Evolutionary conservation across 1,140 invertebrate genomes (phyloP).

Genomic region (Riptortus pedestris): DNA sequence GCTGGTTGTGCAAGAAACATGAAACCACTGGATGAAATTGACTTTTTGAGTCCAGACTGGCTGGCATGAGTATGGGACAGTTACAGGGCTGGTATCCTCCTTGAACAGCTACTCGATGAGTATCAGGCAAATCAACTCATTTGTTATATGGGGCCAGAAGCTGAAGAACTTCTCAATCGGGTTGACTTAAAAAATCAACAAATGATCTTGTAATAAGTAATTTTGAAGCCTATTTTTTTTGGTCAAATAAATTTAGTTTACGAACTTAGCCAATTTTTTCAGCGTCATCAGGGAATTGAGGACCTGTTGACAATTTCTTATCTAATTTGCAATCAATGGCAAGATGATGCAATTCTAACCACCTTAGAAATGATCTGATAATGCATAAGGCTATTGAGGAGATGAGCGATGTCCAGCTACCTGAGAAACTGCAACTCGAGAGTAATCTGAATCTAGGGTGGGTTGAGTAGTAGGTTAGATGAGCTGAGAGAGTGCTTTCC

Average conservation of each 20-base stretch:
- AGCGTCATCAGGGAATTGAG: not conserved
- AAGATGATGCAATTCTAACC: not conserved
- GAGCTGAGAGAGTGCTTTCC: not conserved
- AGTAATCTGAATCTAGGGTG: conserved; percentile 37
- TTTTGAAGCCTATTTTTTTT: not conserved
- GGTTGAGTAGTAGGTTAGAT: conserved; percentile 31
- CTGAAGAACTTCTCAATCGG: not conserved
- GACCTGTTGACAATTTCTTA: not conserved
- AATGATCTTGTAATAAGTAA: not conserved
- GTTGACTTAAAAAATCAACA: not conserved
- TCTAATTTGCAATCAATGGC: not conserved
- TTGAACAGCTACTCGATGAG: conserved; percentile 50
- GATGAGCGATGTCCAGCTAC: not conserved
- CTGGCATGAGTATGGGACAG: conserved; percentile 42
- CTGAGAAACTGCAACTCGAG: not conserved
- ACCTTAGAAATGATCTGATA: not conserved
- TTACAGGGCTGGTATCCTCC: conserved; percentile 68
- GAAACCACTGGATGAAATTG: not conserved
- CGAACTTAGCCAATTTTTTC: not conserved
- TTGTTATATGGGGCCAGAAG: conserved; percentile 37
- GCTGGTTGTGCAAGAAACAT: not conserved
- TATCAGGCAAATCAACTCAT: conserved; percentile 37
- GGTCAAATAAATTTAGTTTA: not conserved
- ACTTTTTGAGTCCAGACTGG: not conserved
- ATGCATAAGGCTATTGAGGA: not conserved